Conservation (phyloP, 2,113 vertebrate species). For the Nyctibius bracteatus region DNA sequence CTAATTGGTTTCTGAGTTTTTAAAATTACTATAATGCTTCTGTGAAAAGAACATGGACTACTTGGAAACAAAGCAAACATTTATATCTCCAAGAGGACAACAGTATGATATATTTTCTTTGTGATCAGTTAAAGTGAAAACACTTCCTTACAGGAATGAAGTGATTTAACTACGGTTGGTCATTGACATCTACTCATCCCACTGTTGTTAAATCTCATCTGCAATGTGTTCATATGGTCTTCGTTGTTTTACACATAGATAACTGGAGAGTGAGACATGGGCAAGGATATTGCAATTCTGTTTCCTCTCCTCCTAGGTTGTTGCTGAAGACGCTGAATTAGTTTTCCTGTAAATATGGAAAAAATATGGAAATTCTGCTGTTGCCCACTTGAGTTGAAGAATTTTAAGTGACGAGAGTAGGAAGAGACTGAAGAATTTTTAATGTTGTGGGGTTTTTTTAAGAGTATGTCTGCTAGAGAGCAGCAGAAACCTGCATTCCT, state of each 20-base stretch:
- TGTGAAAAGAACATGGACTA: neutral
- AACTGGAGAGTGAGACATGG: neutral
- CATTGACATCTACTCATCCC: neutral
- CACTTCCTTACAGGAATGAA: neutral
- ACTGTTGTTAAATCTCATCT: neutral
- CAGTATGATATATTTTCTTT: neutral
- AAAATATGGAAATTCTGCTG: neutral
- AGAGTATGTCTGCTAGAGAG: neutral
- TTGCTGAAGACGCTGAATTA: neutral
- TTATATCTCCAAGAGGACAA: neutral
- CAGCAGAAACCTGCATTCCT: neutral
- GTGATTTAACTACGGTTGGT: neutral
- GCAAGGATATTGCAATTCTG: rapidly evolving
- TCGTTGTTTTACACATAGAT: neutral
- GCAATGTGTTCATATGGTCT: neutral
- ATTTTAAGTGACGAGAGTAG: neutral
- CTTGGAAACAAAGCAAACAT: neutral
- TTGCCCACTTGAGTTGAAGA: neutral
- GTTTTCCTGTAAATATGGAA: neutral
- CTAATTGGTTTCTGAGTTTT: neutral
- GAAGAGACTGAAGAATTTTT: neutral
- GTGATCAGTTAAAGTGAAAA: neutral
- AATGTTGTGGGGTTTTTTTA: neutral
- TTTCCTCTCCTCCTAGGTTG: neutral
- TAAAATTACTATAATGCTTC: neutral